These are phyloP conservation scores for Macheiramphus alcinus DNA, from an alignment of 2,113 vertebrate genomes.

Conservation along the genomic window DNA sequence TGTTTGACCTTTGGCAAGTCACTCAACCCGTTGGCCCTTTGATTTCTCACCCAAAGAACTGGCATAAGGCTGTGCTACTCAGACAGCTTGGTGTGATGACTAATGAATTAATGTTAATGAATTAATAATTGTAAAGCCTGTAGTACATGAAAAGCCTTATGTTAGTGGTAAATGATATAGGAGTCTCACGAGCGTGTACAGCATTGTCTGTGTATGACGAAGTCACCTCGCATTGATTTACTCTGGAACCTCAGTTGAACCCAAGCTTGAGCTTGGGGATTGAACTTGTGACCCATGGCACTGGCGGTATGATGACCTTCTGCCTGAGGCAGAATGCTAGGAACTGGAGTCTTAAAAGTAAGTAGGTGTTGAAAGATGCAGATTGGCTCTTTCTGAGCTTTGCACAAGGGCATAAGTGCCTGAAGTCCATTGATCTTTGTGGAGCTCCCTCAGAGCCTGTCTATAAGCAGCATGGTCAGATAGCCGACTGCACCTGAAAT, in stretches of 20 bases:
- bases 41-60: not conserved
- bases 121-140: slow-evolving; percentile 16
- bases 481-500: not conserved
- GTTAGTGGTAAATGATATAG: not conserved
- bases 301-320: not conserved
- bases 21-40: slow-evolving; percentile 4
- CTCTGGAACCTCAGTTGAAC: not conserved
- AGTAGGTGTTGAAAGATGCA: not conserved
- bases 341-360: not conserved
- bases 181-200: not conserved
- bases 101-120: slow-evolving; percentile 13
- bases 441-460: not conserved
- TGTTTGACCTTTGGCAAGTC: not conserved
- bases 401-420: fast-evolving
- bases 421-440: not conserved
- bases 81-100: not conserved
- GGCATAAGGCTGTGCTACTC: not conserved
- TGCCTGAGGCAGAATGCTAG: not conserved
- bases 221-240: not conserved
- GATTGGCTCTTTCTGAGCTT: not conserved
- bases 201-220: not conserved
- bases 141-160: not conserved
- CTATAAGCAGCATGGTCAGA: not conserved
- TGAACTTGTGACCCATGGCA: not conserved
- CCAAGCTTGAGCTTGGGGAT: not conserved